Percentiles rank a stretch among this genome's conserved stretches.
Conservation (phyloP, 1,140 invertebrate genomes). For the Heliothis subflexa region DNA sequence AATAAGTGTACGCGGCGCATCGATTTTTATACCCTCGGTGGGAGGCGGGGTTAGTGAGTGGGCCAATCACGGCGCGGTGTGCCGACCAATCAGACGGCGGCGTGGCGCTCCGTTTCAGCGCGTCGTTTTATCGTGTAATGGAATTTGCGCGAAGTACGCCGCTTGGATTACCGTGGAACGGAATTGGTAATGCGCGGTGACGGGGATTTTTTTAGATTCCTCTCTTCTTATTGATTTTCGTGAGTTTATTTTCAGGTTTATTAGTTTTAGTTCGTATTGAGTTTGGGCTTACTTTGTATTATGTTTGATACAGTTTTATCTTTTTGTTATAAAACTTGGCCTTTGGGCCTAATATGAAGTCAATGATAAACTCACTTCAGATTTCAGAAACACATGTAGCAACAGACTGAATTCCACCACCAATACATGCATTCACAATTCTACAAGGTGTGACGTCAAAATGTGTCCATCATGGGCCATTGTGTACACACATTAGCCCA, state of each 20-base stretch:
- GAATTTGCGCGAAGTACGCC: constrained; percentile 81
- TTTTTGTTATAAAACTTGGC: background rate
- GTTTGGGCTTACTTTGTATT: constrained; percentile 18
- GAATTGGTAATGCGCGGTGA: constrained; percentile 68
- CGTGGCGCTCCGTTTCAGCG: constrained; percentile 78
- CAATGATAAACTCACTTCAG: no score
- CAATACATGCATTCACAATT: background rate
- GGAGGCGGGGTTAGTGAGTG: constrained; percentile 77
- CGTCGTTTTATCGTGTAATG: constrained; percentile 80
- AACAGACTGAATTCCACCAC: background rate
- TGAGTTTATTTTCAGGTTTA: constrained; percentile 42
- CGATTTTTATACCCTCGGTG: constrained; percentile 83
- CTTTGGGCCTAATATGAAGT: background rate
- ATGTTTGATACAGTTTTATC: background rate
- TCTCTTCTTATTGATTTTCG: constrained; percentile 42
- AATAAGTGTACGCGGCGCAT: constrained; percentile 70
- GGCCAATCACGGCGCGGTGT: constrained; percentile 81
- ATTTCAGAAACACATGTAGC: no score
- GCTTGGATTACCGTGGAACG: constrained; percentile 77
- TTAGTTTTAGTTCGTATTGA: constrained; percentile 49
- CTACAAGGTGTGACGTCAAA: background rate
- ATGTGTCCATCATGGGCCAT: background rate
- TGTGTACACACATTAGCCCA: background rate
- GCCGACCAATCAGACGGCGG: constrained; percentile 79
- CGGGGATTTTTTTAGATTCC: constrained; percentile 61